Base-by-base conservation (phyloP, 2,888 invertebrate genomes). In the Scaptomyza polygonia region DNA sequence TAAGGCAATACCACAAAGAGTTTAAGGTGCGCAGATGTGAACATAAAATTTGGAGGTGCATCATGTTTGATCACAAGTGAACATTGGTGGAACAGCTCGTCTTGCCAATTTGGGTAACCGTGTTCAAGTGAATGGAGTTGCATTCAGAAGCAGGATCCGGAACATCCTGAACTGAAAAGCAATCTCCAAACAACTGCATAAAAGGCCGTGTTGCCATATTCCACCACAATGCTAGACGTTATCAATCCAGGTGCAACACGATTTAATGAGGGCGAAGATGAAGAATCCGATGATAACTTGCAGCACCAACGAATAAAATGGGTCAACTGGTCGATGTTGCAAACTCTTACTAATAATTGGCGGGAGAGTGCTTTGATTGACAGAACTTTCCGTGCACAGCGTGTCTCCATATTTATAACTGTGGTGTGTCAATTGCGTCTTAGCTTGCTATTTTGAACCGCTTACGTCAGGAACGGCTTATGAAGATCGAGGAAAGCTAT, bases 301-400 rank as follows among this genome's bases (percentile, higher is more conserved):
- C 39, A 58, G 0, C 5, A 0, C 0, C 0, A 1, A n/a, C 36
- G 77, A 25, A 45, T 77, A 53, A 21, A 57, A 5, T 79, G 66
- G 66, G 44, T 61, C 18, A 82, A 82, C 29, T 88, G 70, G 77
- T 54, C 58, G 0, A 25, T 86, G 16, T 79, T 67, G 66, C 88
- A 86, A 27, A 86, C 82, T 0, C 1, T 88, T 0, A 48, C n/a
- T 0, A 80, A 86, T 1, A 44, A 14, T 5, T 5, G 25, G 25
- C 3, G 4, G 21, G 4, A 21, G 21, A 21, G 25, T 25, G 5
- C 5, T 25, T 4, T 5, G 3, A 1, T 5, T 25, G 25, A 25
- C 25, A 25, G 25, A 25, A 25, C 5, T 25, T 5, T 25, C 25
- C 5, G 5, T 25, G 5, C 25, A 0, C 3, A 4, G 25, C 25